Conservation (phyloP, 2,888 invertebrate genomes). For the Cantharis lateralis region DNA sequence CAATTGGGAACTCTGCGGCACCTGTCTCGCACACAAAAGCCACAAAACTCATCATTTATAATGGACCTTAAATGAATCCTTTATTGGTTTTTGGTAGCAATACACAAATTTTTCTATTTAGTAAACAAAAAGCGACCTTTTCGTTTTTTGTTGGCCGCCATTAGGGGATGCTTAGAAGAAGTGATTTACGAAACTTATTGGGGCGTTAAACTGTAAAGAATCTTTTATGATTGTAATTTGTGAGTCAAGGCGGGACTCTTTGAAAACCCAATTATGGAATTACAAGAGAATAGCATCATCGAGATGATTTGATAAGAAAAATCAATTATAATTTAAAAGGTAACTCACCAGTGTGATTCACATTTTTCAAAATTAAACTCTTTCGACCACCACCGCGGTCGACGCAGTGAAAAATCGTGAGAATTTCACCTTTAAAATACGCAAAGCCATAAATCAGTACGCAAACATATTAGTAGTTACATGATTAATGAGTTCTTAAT, state of each 20-base stretch:
- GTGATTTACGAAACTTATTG: neutral
- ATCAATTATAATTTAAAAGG: neutral
- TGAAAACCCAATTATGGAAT: neutral
- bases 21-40: constrained; percentile 22
- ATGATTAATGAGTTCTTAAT: constrained; percentile 46
- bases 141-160: neutral
- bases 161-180: neutral
- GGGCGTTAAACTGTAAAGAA: neutral
- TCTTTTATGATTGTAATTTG: neutral
- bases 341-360: neutral
- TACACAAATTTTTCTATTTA: neutral
- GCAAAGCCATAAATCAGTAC: neutral
- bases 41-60: constrained; percentile 12
- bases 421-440: neutral
- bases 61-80: constrained; percentile 5
- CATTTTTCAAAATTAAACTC: neutral
- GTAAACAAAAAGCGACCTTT: neutral
- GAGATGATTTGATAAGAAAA: neutral
- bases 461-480: neutral
- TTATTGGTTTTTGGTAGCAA: constrained; percentile 13
- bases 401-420: neutral
- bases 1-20: constrained; percentile 26
- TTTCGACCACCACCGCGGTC: neutral
- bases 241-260: neutral
- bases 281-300: neutral